Conservation (phyloP, 2,113 vertebrate species). For the Rhinolophus ferrumequinum region DNA sequence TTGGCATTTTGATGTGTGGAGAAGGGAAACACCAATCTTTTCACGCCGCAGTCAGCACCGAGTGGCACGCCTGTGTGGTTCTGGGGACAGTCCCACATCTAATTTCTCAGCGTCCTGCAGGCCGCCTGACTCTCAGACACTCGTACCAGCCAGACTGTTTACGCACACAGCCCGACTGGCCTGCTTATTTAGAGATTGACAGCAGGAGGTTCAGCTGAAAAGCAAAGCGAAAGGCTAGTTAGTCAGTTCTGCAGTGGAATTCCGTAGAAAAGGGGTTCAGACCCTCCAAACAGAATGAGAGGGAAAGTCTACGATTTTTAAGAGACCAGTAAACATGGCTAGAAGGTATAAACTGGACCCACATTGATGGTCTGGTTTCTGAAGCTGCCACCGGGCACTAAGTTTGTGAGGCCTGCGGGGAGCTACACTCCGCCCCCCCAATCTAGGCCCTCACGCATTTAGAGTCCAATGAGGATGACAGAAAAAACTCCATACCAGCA, state of each 20-base stretch:
- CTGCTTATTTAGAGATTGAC: conserved; percentile 91
- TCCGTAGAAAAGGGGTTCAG: not conserved
- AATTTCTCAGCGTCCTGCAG: not conserved
- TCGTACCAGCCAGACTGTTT: not conserved
- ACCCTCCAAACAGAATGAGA: not conserved
- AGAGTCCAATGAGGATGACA: not conserved
- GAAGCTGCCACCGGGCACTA: not conserved
- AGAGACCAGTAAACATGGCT: not conserved
- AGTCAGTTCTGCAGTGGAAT: conserved; percentile 14
- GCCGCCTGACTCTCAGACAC: not conserved
- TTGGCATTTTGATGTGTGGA: conserved; percentile 68
- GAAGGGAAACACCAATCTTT: conserved; percentile 55
- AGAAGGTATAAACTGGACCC: not conserved
- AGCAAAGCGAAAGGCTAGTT: conserved; percentile 62
- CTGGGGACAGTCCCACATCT: not conserved
- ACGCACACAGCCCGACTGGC: not conserved
- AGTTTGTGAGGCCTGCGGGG: rapidly evolving
- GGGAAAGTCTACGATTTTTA: not conserved
- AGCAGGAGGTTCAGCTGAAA: conserved; percentile 95
- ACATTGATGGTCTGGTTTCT: not conserved
- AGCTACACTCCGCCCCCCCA: not conserved
- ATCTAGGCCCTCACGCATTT: not conserved
- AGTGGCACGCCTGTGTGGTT: not conserved
- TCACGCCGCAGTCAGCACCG: not conserved
- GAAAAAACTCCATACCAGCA: not conserved